phyloP scores from a whole-genome alignment of 2,797 vertebrate species.

The Coluber constrictor region DNA sequence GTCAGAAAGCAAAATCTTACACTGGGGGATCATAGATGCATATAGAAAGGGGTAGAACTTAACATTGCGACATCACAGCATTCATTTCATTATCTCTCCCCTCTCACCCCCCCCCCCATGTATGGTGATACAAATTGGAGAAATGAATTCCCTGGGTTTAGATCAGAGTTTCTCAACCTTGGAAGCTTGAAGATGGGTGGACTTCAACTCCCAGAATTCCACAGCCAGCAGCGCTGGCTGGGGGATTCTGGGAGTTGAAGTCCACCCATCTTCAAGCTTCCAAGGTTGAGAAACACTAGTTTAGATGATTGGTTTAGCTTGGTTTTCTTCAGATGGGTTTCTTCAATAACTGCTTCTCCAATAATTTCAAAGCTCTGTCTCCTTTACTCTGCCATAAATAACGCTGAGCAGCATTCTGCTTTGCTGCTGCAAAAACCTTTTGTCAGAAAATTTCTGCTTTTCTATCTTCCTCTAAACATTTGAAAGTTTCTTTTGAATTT shows the following conservation, averaged over 20 bases:
- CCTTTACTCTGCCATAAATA: not conserved
- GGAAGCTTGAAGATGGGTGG: too few relatives aligned
- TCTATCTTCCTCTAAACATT: not conserved
- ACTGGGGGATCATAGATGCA: not conserved
- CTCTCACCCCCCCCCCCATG: rapidly evolving
- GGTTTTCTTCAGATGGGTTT: not conserved
- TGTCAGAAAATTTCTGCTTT: not conserved
- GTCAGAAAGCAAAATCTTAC: not conserved
- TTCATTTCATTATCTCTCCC: not conserved
- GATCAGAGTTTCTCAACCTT: too few relatives aligned
- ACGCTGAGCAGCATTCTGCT: not conserved
- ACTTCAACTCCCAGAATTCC: too few relatives aligned
- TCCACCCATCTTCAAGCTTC: too few relatives aligned
- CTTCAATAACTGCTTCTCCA: not conserved
- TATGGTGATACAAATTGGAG: not conserved
- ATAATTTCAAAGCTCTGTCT: not conserved
- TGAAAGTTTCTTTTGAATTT: not conserved
- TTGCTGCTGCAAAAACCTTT: not conserved
- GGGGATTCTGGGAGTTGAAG: too few relatives aligned
- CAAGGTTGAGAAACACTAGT: too few relatives aligned
- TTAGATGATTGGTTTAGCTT: not conserved
- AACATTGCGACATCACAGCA: not conserved
- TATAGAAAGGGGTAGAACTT: not conserved
- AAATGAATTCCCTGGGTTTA: not conserved
- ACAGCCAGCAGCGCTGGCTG: too few relatives aligned